Evolutionary conservation across 2,888 invertebrate genomes (phyloP).

Genomic region (Campoplex capitator): DNA sequence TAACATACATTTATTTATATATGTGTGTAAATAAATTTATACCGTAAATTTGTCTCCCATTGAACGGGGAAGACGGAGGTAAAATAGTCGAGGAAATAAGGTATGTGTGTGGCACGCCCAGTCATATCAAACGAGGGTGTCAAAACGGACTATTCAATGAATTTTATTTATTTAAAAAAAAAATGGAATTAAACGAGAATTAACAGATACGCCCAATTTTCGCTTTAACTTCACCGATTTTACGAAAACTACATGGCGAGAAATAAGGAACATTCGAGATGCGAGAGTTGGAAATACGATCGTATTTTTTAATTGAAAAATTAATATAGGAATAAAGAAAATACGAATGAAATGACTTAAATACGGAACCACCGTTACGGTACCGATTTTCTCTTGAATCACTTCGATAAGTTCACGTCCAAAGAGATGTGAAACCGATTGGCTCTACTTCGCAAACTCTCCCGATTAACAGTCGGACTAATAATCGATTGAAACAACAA

Average conservation of each 20-base stretch:
- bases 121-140: slow-evolving; percentile 65
- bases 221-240: slow-evolving; percentile 5
- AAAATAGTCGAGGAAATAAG: slow-evolving; percentile 32
- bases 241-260: not conserved
- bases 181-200: slow-evolving; percentile 2
- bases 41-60: slow-evolving; percentile 14
- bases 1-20: slow-evolving; percentile 11
- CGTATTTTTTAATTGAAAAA: slow-evolving; percentile 1
- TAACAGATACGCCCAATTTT: slow-evolving; percentile 23
- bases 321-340: not conserved
- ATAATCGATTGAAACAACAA: slow-evolving; percentile 16
- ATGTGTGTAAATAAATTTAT: slow-evolving; percentile 2
- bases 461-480: slow-evolving; percentile 15
- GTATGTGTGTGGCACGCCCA: slow-evolving; percentile 40
- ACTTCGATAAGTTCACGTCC: not conserved
- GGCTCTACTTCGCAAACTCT: slow-evolving; percentile 38
- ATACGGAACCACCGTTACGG: not conserved
- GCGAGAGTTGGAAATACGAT: not conserved
- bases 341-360: not conserved
- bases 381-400: slow-evolving; percentile 32
- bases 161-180: slow-evolving; percentile 6
- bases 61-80: not conserved
- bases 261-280: slow-evolving; percentile 1
- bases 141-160: slow-evolving; percentile 48
- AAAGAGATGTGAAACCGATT: slow-evolving; percentile 18